A percentile compares a stretch with the other conserved stretches of the same genome.
phyloP scores from a whole-genome alignment of 1,140 invertebrate species.

The Leptopilina clavipes region DNA sequence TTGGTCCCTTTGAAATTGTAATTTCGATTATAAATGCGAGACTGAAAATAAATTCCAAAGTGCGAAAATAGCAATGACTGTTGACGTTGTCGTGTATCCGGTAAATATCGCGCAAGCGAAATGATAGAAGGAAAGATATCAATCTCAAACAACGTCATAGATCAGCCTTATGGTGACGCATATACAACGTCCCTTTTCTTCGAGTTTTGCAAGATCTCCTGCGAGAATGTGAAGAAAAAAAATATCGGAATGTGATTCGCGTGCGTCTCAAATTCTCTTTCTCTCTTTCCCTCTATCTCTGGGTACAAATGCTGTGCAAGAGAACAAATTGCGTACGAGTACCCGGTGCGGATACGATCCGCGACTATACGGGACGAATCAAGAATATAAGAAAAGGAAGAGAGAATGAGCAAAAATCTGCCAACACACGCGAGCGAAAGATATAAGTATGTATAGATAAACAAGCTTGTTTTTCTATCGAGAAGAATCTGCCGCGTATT shows the following conservation, averaged over 20 bases:
- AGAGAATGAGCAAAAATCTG: constrained; percentile 61
- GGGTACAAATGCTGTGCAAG: constrained; percentile 52
- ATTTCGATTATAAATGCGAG: too few relatives aligned
- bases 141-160: constrained; percentile 3
- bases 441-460: constrained; percentile 9
- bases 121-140: neutral
- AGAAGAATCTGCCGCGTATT: constrained; percentile 65
- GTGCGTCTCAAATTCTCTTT: constrained; percentile 40
- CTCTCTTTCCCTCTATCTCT: neutral
- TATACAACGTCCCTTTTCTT: neutral
- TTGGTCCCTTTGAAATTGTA: too few relatives aligned
- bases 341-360: constrained; percentile 57
- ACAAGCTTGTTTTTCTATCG: constrained; percentile 59
- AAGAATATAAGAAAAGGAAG: constrained; percentile 34
- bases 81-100: neutral
- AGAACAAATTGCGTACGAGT: constrained; percentile 71
- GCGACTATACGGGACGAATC: constrained; percentile 44
- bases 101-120: neutral
- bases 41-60: too few relatives aligned
- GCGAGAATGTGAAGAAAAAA: constrained; percentile 8
- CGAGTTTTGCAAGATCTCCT: constrained; percentile 32
- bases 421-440: neutral
- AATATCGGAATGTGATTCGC: constrained; percentile 54
- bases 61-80: too few relatives aligned
- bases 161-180: neutral